Evolutionary conservation across 2,797 vertebrate genomes (phyloP).

Genomic region (Channallabes apus): DNA sequence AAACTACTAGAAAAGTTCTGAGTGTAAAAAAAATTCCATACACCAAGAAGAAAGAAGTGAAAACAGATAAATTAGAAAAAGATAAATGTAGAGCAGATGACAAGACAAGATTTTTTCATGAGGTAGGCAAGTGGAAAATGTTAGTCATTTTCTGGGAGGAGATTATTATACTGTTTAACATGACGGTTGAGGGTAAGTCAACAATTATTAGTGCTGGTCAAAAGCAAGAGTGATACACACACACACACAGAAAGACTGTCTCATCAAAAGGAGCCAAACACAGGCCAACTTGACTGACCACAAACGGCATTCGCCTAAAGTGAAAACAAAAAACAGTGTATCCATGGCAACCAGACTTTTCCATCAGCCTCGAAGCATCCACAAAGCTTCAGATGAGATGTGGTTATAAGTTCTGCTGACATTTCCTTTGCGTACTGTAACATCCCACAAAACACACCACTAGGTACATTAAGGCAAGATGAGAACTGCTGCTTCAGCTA

Average conservation of each 20-base stretch:
- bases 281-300: conserved; percentile 13
- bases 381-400: conserved; percentile 27
- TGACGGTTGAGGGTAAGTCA: conserved; percentile 22
- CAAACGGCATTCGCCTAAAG: conserved; percentile 5
- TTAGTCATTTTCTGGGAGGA: conserved; percentile 19
- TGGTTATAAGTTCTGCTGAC: conserved; percentile 34
- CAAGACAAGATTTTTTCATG: conserved; percentile 13
- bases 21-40: neutral
- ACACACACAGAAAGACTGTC: neutral
- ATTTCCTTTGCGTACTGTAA: conserved; percentile 30
- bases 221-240: conserved; percentile 1
- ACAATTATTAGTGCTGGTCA: neutral
- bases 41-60: neutral
- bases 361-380: conserved; percentile 14
- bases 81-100: neutral
- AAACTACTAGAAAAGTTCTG: neutral
- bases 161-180: conserved; percentile 11
- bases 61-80: neutral
- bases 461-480: conserved; percentile 5
- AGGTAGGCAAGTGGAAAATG: conserved; percentile 15
- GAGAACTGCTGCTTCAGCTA: neutral
- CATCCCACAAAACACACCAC: conserved; percentile 33
- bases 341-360: conserved; percentile 56
- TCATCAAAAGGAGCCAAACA: conserved; percentile 3
- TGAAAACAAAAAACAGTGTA: conserved; percentile 57